Evolutionary conservation across 2,113 vertebrate species (phyloP), one percentile per base, ranked within the genome.

Genomic region (Poeciliopsis turrubarensis): DNA sequence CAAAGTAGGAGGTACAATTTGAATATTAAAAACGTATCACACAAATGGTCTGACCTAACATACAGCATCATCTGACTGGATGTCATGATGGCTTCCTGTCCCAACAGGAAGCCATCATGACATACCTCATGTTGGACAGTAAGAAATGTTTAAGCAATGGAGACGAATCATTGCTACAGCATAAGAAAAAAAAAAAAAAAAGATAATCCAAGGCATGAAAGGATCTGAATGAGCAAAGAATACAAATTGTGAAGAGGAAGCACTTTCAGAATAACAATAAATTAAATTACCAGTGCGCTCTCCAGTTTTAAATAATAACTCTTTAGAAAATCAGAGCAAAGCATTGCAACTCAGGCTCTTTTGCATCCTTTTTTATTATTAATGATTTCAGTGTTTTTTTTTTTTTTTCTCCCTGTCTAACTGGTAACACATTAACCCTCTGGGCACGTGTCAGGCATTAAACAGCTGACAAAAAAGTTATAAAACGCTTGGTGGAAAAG

Each of bases 21-120:
- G 39, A 71, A 70, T 83, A 81, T 84, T 90, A 83, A 88, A 88
- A 88, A 85, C 17, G 47, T 69, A 89, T 91, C 88, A 70, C 62
- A 51, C 65, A 62, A 39, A 70, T 69, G 73, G 78, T 83, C 88
- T 79, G 73, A 72, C 47, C 70, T 74, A 62, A 30, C 74, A 75
- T 69, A 80, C 61, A 61, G 44, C 69, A 78, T 81, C 86, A 87
- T 86, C 80, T 91, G 85, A 74, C 78, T 54, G 34, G 76, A 73
- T 6, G 41, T 60, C 86, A 86, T 89, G 87, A 87, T 86, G 73
- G 62, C 70, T 65, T 81, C 39, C 51, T 63, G 66, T 34, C 66
- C 69, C 62, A 30, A 22, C 11, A 10, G 77, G 61, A 82, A 63
- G 75, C 44, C 44, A 32, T 34, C 67, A 47, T 73, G 57, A n/a